A percentile compares a stretch with the other conserved stretches of the same genome.
phyloP scores from a whole-genome alignment of 1,140 invertebrate species.

The Drosophila elegans region DNA sequence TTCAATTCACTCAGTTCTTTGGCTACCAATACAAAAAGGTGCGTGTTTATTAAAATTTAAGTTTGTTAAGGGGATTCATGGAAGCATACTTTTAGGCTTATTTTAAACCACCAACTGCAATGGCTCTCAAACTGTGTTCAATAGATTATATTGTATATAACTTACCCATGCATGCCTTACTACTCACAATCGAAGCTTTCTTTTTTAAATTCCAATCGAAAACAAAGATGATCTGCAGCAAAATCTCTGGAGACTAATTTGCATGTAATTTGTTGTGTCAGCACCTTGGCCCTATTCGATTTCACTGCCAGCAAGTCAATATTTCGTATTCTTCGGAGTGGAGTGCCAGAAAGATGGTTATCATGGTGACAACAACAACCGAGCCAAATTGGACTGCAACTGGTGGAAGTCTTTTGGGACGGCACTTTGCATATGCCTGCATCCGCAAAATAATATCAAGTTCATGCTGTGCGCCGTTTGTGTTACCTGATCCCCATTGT shows the following conservation, averaged over 20 bases:
- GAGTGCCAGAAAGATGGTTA: conserved; percentile 60
- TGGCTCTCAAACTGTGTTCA: conserved; percentile 37
- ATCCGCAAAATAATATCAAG: conserved; percentile 21
- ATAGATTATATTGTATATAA: neutral
- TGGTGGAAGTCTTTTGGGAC: conserved; percentile 13
- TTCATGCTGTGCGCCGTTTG: conserved; percentile 32
- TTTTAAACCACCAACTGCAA: accelerated
- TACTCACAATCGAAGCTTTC: too few species aligned
- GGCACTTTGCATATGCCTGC: conserved; percentile 67
- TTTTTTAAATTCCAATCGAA: neutral
- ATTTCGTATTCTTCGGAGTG: conserved; percentile 46
- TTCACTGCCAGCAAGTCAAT: conserved; percentile 56
- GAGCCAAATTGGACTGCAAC: conserved; percentile 64
- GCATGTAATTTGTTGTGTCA: conserved; percentile 72
- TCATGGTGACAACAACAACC: conserved; percentile 67
- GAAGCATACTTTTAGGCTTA: conserved; percentile 38
- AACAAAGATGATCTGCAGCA: neutral
- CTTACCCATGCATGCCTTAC: neutral
- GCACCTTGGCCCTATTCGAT: conserved; percentile 30
- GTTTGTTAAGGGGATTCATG: too few species aligned
- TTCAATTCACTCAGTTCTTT: too few species aligned
- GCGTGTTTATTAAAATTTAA: too few species aligned
- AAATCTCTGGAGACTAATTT: conserved; percentile 42
- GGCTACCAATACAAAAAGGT: too few species aligned
- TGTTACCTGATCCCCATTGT: conserved; percentile 61